These are phyloP conservation scores for Tachyglossus aculeatus DNA, from an alignment of 2,797 vertebrate genomes.

Conservation along the genomic window DNA sequence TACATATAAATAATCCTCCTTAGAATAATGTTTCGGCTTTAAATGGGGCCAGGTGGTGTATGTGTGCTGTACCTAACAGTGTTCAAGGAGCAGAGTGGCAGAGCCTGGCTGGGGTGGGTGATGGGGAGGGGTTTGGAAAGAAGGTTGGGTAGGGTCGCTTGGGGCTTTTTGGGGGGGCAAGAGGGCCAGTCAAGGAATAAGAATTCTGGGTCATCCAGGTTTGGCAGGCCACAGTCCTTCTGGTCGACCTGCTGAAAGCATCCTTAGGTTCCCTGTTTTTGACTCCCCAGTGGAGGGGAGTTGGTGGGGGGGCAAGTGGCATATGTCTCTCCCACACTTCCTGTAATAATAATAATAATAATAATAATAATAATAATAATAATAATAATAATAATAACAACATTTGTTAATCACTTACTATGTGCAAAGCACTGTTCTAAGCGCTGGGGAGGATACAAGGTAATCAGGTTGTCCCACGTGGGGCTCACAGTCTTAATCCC, in stretches of 20 bases:
- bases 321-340: not conserved
- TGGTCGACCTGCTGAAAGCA: not conserved
- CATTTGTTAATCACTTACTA: no score
- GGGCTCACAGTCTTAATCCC: no score
- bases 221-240: fast-evolving
- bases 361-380: no score
- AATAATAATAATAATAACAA: no score
- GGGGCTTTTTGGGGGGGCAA: fast-evolving
- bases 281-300: not conserved
- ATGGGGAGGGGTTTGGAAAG: fast-evolving
- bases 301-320: not conserved
- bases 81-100: not conserved
- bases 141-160: fast-evolving
- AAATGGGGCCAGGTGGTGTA: conserved; percentile 72
- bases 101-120: fast-evolving
- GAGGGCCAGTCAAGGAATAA: no score
- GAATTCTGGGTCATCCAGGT: not conserved
- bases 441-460: no score
- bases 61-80: conserved; percentile 41
- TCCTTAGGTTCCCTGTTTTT: fast-evolving
- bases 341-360: no score
- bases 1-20: conserved; percentile 73
- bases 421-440: no score
- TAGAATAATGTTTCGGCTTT: conserved; percentile 66
- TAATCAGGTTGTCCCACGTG: no score